Base-by-base conservation (phyloP, 30 jellyfish, hydroid and myxozoan genomes). In the Mastigias papua region DNA sequence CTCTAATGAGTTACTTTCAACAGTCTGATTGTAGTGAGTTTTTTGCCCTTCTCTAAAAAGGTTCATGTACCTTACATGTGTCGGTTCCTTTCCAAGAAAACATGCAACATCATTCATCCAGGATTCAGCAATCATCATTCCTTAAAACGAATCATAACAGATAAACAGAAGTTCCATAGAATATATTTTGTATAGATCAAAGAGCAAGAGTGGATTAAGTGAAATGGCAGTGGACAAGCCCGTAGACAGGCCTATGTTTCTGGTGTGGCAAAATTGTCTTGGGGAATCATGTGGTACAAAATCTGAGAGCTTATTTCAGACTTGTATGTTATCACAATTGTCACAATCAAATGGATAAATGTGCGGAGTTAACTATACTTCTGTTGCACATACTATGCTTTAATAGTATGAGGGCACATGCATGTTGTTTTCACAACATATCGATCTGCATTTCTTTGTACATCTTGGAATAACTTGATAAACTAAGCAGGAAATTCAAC, bases 81-180 rank as follows among this genome's bases (percentile, higher is more conserved):
- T 51, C 19, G 92, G 92, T 16, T 82, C 92, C 33, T 82, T 49
- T 29, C 58, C 92, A 22, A 82, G 78, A 19, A 27, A 10, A 17
- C 66, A 25, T 1, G 92, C 92, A 22, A 82, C 63, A 34, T 82
- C 92, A 32, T 69, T 82, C 32, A 82, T 82, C 76, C 84, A 82
- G 48, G 30, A 65, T 37, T 82, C 92, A 6, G 78, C 84, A 4
- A 48, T 68, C 76, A 82, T 65, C 92, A 82, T 82, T 4, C 92
- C 92, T 82, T 26, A 16, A 0, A 21, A 17, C n/a, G 49, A 7
- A 7, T 2, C 67, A 72, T n/a, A n/a, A n/a, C n/a, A n/a, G n/a
- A n/a, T n/a, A n/a, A n/a, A n/a, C n/a, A n/a, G n/a, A n/a, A n/a
- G n/a, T n/a, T n/a, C n/a, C n/a, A n/a, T n/a, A n/a, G n/a, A n/a